Base-by-base conservation (phyloP, 2,113 vertebrate genomes). In the Polyodon spathula region DNA sequence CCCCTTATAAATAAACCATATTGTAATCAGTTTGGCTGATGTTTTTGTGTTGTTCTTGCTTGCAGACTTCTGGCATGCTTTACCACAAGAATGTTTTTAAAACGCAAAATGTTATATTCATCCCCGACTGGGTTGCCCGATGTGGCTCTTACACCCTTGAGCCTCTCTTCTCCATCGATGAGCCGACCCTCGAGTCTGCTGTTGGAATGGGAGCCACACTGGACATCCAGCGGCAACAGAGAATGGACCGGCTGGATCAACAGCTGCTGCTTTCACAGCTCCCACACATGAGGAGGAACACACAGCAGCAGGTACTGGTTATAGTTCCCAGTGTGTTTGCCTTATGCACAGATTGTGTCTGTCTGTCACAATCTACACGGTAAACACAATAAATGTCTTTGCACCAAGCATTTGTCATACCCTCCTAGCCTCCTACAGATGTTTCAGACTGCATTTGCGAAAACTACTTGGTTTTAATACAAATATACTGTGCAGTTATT, bases 191-290 rank as follows among this genome's bases (percentile, higher is more conserved):
- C 2, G 94, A 98, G 70, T 78, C 86, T 4, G 84, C 85, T 42
- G 62, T 97, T 53, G 95, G 94, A 52, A 97, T 97, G 94, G 95
- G 95, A 14, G 95, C 94, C 65, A 97, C 94, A 0, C 82, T 97
- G 50, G 95, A 98, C 72, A 92, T 97, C 74, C 95, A 98, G 80
- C 87, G 95, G 63, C 93, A 96, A 66, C 95, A 98, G 66, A 87
- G 93, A 56, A 90, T 94, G 89, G 95, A 97, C 62, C 59, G 89
- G 62, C 77, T 97, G 1, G 95, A 98, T 74, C 92, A 93, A 58
- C 94, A 98, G n/a, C 74, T 97, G 67, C 85, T 93, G 75, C 79
- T 94, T 63, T 93, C 94, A 50, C 93, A 97, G 70, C 89, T 92
- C 67, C 87, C 88, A 7, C 92, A 95, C 64, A 79, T 88, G 65